Evolutionary conservation across 53 echinoderm and acorn worm species (phyloP).

Genomic region (Glandiceps talaboti): DNA sequence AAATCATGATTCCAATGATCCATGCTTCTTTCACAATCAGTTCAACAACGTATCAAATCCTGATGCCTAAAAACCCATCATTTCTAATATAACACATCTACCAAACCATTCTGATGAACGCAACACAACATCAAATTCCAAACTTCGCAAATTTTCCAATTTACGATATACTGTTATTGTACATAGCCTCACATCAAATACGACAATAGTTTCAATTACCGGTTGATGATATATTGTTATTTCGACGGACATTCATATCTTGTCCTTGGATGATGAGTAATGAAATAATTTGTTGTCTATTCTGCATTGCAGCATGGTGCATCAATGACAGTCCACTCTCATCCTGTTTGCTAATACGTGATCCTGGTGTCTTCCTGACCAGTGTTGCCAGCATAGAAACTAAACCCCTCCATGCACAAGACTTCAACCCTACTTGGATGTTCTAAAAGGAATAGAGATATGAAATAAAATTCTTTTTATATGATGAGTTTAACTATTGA

Average conservation of each 20-base stretch:
- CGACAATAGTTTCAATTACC: constrained; percentile 50
- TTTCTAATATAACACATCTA: no score
- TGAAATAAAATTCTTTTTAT: no score
- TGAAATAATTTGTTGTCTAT: constrained; percentile 69
- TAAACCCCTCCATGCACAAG: constrained; percentile 59
- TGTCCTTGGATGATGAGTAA: constrained; percentile 81
- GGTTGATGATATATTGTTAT: constrained; percentile 63
- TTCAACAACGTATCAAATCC: no score
- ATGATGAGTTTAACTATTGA: no score
- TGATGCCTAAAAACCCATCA: no score
- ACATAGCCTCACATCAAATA: no score
- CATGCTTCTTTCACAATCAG: no score
- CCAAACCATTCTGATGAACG: no score
- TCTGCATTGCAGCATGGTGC: constrained; percentile 75
- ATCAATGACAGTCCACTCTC: constrained; percentile 83
- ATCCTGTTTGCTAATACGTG: constrained; percentile 81
- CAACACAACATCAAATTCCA: no score
- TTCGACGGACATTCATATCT: constrained; percentile 70
- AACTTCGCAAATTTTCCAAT: no score
- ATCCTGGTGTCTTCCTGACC: constrained; percentile 76
- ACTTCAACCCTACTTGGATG: constrained; percentile 69
- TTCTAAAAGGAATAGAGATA: constrained; percentile 23
- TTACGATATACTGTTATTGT: no score
- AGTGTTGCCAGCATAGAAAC: constrained; percentile 86
- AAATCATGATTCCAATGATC: no score